Conservation (phyloP, 2,888 invertebrate species). For the Lasioglossum leucozonium region DNA sequence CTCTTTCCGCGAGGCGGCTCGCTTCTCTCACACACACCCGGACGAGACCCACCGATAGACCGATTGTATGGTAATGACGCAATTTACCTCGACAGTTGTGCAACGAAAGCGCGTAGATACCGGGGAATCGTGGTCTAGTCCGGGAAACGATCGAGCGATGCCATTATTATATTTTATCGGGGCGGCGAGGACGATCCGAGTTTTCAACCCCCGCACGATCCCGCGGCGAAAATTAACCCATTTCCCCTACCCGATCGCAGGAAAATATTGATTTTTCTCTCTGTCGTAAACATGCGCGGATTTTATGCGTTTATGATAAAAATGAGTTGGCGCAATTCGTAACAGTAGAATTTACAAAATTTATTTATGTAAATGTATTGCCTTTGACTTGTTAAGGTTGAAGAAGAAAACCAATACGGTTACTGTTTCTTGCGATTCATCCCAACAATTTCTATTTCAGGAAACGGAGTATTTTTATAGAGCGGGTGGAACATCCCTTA, state of each 20-base stretch:
- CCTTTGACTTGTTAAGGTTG: not conserved
- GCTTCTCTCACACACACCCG: not conserved
- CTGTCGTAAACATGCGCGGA: too few species aligned
- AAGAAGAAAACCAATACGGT: too few species aligned
- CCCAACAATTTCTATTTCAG: too few species aligned
- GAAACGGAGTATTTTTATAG: too few species aligned
- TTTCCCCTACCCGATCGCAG: not conserved
- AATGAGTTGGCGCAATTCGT: not conserved
- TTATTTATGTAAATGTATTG: not conserved
- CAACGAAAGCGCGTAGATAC: not conserved
- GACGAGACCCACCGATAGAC: not conserved
- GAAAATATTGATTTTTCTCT: not conserved
- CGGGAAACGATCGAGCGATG: not conserved
- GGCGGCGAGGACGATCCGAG: not conserved
- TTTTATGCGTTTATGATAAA: not conserved
- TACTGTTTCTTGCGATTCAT: too few species aligned
- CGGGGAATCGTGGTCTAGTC: not conserved
- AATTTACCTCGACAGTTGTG: not conserved
- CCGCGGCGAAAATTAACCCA: not conserved
- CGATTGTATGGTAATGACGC: conserved; percentile 10
- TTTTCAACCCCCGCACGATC: not conserved
- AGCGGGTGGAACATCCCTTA: too few species aligned
- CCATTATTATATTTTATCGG: not conserved
- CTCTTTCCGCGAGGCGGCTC: not conserved
- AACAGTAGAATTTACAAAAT: too few species aligned